Evolutionary conservation across 2,797 vertebrate genomes (phyloP), one percentile per base, ranked within the genome.

Genomic region (Anabacerthia variegaticeps): DNA sequence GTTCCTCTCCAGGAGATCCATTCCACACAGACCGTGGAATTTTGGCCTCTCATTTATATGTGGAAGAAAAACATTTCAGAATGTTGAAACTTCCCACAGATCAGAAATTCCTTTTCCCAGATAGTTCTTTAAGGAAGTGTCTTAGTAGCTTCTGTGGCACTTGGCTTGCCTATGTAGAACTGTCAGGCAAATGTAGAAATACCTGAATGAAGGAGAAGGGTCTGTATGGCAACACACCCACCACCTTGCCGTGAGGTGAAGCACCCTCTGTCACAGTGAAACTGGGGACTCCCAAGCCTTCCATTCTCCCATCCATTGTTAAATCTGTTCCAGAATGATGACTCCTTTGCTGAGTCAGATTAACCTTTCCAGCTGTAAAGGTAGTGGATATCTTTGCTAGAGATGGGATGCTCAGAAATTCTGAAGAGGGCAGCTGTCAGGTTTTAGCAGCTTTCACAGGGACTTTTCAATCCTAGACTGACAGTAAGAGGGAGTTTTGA

Each of bases 11-110:
- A 27, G 49, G 63, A 92, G n/a, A 83, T 84, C 78, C 1, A 9
- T 95, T 95, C 91, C 95, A 92, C 69, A 58, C 3, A 4, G 54
- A 91, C 97, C 96, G 80, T 97, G 97, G 97, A 98, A 97, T 93
- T 96, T 98, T 98, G 97, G 98, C 87, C 52, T 69, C 66, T 66
- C 5, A 0, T 68, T 88, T 56, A 3, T 44, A 69, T 14, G 22
- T 36, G 79, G 62, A 93, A 80, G 69, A 81, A 96, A 94, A 94
- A 19, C 39, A 78, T 73, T 89, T 86, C 28, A 78, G 81, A 94
- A 73, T 36, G 28, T 10, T 78, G 87, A 89, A 94, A 94, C 81
- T 92, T 95, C 76, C 90, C 62, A 51, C 27, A 48, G 88, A 81
- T 84, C 62, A 81, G 58, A 92, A 92, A 72, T 92, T 81, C 75